These are phyloP conservation scores for Pituophis catenifer DNA, from an alignment of 2,113 vertebrate genomes.

Conservation along the genomic window DNA sequence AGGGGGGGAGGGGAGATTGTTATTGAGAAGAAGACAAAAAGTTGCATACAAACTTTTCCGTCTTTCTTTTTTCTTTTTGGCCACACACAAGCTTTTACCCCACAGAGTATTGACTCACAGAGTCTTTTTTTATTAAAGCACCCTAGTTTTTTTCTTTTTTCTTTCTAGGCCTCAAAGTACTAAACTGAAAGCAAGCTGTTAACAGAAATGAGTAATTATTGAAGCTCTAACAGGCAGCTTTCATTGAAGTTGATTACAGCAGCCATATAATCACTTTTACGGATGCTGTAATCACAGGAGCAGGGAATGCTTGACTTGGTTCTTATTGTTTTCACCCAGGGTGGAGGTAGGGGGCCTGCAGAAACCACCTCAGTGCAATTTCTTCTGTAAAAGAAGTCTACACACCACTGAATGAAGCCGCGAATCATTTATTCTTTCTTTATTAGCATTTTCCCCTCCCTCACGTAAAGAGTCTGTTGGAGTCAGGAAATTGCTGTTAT, in stretches of 20 bases:
- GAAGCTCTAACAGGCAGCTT: conserved; percentile 87
- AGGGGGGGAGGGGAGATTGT: conserved; percentile 47
- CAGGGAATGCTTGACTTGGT: conserved; percentile 82
- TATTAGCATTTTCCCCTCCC: conserved; percentile 83
- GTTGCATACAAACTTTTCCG: conserved; percentile 74
- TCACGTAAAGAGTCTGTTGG: conserved; percentile 77
- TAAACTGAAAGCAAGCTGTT: conserved; percentile 83
- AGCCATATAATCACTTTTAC: conserved; percentile 87
- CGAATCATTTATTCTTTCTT: conserved; percentile 82
- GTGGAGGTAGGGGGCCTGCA: conserved; percentile 80
- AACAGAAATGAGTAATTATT: conserved; percentile 89
- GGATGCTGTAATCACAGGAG: conserved; percentile 85
- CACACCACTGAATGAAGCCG: conserved; percentile 77
- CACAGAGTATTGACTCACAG: conserved; percentile 71
- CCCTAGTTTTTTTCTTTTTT: conserved; percentile 47
- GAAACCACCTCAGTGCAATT: conserved; percentile 77
- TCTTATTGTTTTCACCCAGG: conserved; percentile 83
- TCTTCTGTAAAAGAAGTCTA: conserved; percentile 80
- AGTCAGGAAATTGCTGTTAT: conserved; percentile 85
- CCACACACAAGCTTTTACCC: conserved; percentile 80
- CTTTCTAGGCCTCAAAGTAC: conserved; percentile 76
- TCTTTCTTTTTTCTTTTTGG: conserved; percentile 71
- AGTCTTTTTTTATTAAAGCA: conserved; percentile 76
- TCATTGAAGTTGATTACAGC: conserved; percentile 87
- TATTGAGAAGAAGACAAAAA: conserved; percentile 73